Conservation (phyloP, 2,113 vertebrate species). For the Sitta europaea region DNA sequence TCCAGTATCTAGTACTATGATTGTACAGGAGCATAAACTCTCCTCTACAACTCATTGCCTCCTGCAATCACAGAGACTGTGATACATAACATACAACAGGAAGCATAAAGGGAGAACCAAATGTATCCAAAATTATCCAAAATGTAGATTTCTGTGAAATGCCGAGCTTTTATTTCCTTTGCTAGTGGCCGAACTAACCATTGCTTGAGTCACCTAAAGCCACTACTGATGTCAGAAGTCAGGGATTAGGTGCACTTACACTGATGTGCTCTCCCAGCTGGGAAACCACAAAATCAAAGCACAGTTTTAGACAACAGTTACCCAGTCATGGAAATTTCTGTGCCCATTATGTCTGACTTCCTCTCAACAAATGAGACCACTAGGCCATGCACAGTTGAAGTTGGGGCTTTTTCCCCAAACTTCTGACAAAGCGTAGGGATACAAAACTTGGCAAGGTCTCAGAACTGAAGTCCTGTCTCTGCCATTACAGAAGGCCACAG, state of each 20-base stretch:
- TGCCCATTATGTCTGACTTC: neutral
- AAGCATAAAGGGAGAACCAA: neutral
- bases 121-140: too few species aligned
- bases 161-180: neutral
- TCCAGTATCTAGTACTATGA: neutral
- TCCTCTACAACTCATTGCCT: neutral
- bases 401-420: neutral
- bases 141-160: neutral
- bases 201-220: neutral
- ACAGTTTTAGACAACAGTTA: neutral
- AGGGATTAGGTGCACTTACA: neutral
- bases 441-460: neutral
- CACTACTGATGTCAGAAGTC: neutral
- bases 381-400: neutral
- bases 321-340: neutral
- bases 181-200: neutral
- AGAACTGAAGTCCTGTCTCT: neutral
- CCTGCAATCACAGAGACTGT: neutral
- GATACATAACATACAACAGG: neutral
- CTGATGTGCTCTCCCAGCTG: neutral
- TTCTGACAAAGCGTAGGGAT: neutral
- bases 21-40: neutral
- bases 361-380: neutral
- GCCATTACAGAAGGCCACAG: neutral
- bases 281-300: neutral